Base-by-base conservation (phyloP, 2,797 vertebrate genomes). In the Anabas testudineus region DNA sequence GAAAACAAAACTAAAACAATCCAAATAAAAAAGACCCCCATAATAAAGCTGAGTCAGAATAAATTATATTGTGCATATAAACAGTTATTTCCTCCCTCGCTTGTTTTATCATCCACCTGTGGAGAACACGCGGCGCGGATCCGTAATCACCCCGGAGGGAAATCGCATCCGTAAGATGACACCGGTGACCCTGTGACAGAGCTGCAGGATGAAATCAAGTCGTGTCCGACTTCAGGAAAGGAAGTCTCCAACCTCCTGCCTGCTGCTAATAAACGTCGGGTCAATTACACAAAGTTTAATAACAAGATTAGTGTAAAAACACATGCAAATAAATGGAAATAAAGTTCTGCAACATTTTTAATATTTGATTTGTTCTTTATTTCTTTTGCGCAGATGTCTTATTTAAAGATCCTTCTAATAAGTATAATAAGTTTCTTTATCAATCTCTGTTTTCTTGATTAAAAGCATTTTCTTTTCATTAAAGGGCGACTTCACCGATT, bases 151-250 rank as follows among this genome's bases (percentile, higher is more conserved):
- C n/a, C 34, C 0, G 15, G 19, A 58, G 19, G 46, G 21, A 9
- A 22, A 51, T 36, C 39, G 24, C 47, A 21, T 71, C 46, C 0
- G 80, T 81, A 80, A 86, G 14, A 3, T 7, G 80, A 88, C 53
- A 79, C 79, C 49, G 0, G 58, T 53, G 74, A 71, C 66, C 45
- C 65, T 62, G 80, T 32, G 68, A 71, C 56, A 63, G 32, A 57
- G 74, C 73, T 30, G 32, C 12, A 67, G 68, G 74, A 59, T 80
- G 67, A 76, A 45, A 73, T 68, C 59, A 76, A 59, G 54, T 57
- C 49, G 19, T 15, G 58, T 30, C 34, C 0, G 42, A 56, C 22
- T n/a, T 49, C 8, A 7, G 9, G 51, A 52, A 72, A 49, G 18
- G 10, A 61, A 52, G 30, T 36, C 56, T 56, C 9, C 46, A 18